phyloP scores from a whole-genome alignment of 2,888 invertebrate species.

The Lithophane socia region DNA sequence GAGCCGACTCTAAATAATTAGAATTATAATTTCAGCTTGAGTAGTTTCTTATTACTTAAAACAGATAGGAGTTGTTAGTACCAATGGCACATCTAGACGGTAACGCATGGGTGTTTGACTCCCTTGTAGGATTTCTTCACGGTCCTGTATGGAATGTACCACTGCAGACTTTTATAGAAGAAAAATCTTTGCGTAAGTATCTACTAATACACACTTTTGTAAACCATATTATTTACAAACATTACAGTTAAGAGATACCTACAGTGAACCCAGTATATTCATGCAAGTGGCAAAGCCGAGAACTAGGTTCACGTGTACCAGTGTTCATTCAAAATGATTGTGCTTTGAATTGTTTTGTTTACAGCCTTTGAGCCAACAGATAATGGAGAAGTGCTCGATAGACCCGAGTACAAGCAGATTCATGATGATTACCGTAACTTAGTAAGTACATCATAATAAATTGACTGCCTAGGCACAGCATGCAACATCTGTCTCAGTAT shows the following conservation, averaged over 20 bases:
- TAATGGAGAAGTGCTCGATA: constrained; percentile 91
- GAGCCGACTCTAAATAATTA: constrained; percentile 20
- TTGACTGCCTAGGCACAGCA: not conserved
- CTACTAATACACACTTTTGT: not conserved
- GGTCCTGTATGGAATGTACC: constrained; percentile 98
- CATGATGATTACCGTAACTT: constrained; percentile 97
- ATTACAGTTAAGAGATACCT: not conserved
- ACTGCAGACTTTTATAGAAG: constrained; percentile 97
- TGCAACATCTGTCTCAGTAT: not conserved
- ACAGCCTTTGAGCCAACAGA: constrained; percentile 96
- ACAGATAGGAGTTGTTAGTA: constrained; percentile 21
- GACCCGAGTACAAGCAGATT: constrained; percentile 94
- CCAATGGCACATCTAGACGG: constrained; percentile 89
- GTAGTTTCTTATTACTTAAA: constrained; percentile 5
- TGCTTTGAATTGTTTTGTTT: constrained; percentile 34
- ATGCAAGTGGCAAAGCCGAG: constrained; percentile 5
- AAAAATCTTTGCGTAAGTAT: constrained; percentile 96
- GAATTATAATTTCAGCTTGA: constrained; percentile 28
- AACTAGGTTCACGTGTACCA: not conserved
- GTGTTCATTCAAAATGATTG: not conserved
- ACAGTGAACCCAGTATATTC: not conserved
- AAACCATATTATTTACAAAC: not conserved
- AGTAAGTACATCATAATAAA: constrained; percentile 82
- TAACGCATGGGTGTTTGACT: constrained; percentile 97
- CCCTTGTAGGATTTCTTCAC: constrained; percentile 96